These are phyloP conservation scores for Polypterus senegalus DNA, from an alignment of 2,113 vertebrate species.

Conservation along the genomic window DNA sequence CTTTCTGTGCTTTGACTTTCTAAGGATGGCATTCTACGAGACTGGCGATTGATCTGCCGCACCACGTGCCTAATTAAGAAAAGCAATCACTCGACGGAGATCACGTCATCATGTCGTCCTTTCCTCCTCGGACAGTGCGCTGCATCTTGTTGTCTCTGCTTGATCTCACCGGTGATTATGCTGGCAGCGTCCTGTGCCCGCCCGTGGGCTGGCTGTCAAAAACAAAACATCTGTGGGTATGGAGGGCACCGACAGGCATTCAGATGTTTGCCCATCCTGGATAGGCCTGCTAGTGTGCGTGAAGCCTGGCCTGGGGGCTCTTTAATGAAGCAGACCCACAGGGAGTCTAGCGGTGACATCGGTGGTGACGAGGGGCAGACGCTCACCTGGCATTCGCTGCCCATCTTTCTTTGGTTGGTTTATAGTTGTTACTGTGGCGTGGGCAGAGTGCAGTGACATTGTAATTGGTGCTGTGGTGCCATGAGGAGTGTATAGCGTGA, in stretches of 20 bases:
- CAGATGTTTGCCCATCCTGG: slow-evolving; percentile 16
- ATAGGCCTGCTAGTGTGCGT: slow-evolving; percentile 23
- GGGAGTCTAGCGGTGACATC: too few relatives aligned
- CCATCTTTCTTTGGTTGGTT: too few relatives aligned
- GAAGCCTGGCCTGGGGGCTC: slow-evolving; percentile 23
- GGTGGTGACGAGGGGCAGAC: too few relatives aligned
- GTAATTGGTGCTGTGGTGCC: too few relatives aligned
- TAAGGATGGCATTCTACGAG: background rate
- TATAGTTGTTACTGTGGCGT: too few relatives aligned
- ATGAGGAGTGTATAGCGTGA: too few relatives aligned
- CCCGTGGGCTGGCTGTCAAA: too few relatives aligned
- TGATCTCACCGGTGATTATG: slow-evolving; percentile 26
- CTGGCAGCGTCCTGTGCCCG: slow-evolving; percentile 24
- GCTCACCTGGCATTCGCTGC: too few relatives aligned
- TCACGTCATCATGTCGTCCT: slow-evolving; percentile 6
- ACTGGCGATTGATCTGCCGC: slow-evolving; percentile 1
- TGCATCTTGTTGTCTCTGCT: slow-evolving; percentile 10
- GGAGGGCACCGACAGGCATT: slow-evolving; percentile 16
- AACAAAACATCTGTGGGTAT: slow-evolving; percentile 3
- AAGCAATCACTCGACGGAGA: slow-evolving; percentile 8
- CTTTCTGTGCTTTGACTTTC: background rate
- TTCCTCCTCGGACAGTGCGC: slow-evolving; percentile 6
- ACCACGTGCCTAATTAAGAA: slow-evolving; percentile 1
- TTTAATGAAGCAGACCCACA: background rate
- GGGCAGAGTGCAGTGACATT: too few relatives aligned